Evolutionary conservation across 1,140 invertebrate genomes (phyloP).

Genomic region (Dolichoris vasculosae): DNA sequence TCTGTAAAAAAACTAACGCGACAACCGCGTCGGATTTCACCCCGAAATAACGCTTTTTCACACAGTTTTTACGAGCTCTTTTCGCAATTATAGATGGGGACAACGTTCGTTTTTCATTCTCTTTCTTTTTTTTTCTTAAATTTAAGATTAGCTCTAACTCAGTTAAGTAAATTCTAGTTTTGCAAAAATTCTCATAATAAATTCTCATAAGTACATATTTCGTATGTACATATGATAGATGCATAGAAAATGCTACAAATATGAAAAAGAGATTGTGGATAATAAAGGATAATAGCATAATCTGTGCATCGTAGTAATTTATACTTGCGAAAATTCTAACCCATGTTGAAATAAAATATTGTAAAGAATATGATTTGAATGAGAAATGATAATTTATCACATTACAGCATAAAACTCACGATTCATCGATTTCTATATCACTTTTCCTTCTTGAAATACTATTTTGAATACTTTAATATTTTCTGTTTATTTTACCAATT

Average conservation of each 20-base stretch:
- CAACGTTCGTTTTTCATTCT: slow-evolving; percentile 50
- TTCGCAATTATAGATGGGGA: slow-evolving; percentile 56
- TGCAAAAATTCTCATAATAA: slow-evolving; percentile 67
- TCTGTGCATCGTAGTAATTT: slow-evolving; percentile 49
- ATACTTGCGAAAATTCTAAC: slow-evolving; percentile 44
- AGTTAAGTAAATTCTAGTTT: slow-evolving; percentile 53
- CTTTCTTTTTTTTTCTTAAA: slow-evolving; percentile 47
- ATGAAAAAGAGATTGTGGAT: slow-evolving; percentile 35
- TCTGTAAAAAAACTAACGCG: slow-evolving; percentile 34
- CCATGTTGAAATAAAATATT: slow-evolving; percentile 8
- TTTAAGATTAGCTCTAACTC: background rate
- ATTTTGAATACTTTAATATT: slow-evolving; percentile 41
- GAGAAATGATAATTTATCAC: slow-evolving; percentile 49
- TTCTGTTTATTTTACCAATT: background rate
- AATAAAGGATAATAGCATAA: slow-evolving; percentile 48
- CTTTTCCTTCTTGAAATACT: slow-evolving; percentile 4
- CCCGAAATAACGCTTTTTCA: slow-evolving; percentile 74
- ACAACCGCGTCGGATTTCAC: slow-evolving; percentile 70
- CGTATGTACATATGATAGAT: background rate
- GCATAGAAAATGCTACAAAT: slow-evolving; percentile 34
- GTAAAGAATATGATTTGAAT: too few species aligned
- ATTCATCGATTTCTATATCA: slow-evolving; percentile 42
- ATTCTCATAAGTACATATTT: background rate
- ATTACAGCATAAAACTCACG: slow-evolving; percentile 21
- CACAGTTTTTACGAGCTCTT: slow-evolving; percentile 67